Conservation (phyloP, 2,113 vertebrate species). For the Climacteris rufus region DNA sequence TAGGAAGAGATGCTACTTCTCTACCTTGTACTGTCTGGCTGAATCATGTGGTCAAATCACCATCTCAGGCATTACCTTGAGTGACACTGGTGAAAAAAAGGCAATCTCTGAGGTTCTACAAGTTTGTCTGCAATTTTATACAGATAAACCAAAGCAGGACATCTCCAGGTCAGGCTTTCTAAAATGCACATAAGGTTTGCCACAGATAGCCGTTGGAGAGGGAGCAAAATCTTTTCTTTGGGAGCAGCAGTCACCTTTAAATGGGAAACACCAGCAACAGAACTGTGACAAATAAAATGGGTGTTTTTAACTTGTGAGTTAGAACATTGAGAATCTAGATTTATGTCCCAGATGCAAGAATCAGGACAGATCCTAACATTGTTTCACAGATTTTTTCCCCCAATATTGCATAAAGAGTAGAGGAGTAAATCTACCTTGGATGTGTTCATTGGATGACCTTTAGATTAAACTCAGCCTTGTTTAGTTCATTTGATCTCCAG, state of each 20-base stretch:
- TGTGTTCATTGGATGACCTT: neutral
- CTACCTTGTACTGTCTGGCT: neutral
- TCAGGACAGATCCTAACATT: neutral
- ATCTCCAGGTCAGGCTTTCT: neutral
- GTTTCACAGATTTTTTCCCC: neutral
- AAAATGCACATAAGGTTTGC: neutral
- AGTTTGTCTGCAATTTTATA: neutral
- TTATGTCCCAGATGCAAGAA: neutral
- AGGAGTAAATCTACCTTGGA: neutral
- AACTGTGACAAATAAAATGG: neutral
- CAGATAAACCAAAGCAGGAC: neutral
- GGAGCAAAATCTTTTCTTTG: rapidly evolving
- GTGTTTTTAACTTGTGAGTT: neutral
- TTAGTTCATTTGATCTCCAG: neutral
- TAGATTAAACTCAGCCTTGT: neutral
- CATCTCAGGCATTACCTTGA: neutral
- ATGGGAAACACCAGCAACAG: neutral
- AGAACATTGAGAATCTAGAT: neutral
- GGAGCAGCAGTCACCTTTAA: neutral
- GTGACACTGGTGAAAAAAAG: neutral
- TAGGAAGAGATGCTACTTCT: neutral
- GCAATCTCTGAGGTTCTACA: neutral
- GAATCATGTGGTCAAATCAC: neutral
- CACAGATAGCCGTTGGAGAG: neutral
- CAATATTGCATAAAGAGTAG: neutral